Evolutionary conservation across 2,888 invertebrate genomes (phyloP).

Genomic region (Zygothrica quintamaculata): DNA sequence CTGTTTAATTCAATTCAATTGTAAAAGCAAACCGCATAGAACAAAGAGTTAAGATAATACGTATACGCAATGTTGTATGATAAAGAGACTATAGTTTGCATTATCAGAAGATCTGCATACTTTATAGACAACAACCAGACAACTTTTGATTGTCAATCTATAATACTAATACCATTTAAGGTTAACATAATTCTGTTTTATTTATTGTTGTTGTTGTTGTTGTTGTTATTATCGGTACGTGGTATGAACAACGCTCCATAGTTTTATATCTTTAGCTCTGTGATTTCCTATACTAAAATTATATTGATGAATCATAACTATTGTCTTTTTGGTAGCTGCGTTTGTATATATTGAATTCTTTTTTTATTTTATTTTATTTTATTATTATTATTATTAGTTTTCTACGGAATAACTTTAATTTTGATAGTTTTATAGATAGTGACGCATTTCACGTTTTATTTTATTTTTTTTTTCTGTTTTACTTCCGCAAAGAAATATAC

Average conservation of each 20-base stretch:
- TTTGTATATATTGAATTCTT: slow-evolving; percentile 20
- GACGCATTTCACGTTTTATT: slow-evolving; percentile 9
- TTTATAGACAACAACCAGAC: slow-evolving; percentile 6
- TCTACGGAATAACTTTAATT: neutral
- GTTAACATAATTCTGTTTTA: slow-evolving; percentile 72
- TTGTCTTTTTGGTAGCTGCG: slow-evolving; percentile 20
- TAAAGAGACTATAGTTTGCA: neutral
- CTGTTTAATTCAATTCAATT: slow-evolving; percentile 16
- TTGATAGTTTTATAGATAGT: neutral
- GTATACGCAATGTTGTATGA: slow-evolving; percentile 19
- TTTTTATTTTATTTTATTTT: neutral
- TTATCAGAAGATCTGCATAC: slow-evolving; percentile 23
- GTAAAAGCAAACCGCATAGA: slow-evolving; percentile 22
- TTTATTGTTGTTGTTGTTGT: too few relatives aligned
- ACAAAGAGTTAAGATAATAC: slow-evolving; percentile 36
- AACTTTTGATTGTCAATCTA: too few relatives aligned
- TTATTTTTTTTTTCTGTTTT: too few relatives aligned
- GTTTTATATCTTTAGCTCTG: slow-evolving; percentile 35
- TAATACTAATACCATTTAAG: slow-evolving; percentile 41
- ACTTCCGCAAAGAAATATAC: slow-evolving; percentile 52
- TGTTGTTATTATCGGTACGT: slow-evolving; percentile 63
- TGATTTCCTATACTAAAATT: slow-evolving; percentile 47
- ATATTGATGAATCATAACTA: slow-evolving; percentile 51
- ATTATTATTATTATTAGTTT: neutral
- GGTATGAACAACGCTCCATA: slow-evolving; percentile 48